phyloP scores from a whole-genome alignment of 2,888 invertebrate genomes.

The Epinotia bilunana region DNA sequence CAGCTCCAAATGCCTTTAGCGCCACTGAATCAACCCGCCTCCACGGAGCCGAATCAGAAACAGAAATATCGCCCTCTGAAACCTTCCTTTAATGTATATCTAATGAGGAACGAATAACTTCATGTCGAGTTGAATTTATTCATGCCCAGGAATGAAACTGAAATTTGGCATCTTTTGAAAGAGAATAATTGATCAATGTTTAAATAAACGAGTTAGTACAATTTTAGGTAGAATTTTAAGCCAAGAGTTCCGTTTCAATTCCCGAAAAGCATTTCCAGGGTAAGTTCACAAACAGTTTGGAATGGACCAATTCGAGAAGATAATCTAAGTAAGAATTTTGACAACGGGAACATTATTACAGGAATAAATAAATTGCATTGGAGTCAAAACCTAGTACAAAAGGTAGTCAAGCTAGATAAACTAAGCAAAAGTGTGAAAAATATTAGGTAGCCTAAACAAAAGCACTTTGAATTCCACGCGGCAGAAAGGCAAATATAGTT shows the following conservation, averaged over 20 bases:
- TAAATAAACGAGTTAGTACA: conserved; percentile 7
- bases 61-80: conserved; percentile 61
- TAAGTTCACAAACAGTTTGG: not conserved
- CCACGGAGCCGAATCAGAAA: conserved; percentile 62
- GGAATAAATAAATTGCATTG: too few relatives aligned
- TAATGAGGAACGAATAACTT: conserved; percentile 63
- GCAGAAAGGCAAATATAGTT: not conserved
- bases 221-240: not conserved
- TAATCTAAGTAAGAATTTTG: not conserved
- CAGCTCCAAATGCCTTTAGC: conserved; percentile 71
- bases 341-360: too few relatives aligned
- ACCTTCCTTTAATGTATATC: conserved; percentile 62
- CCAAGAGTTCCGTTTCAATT: not conserved
- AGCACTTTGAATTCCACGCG: too few relatives aligned
- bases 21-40: conserved; percentile 63
- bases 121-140: conserved; percentile 54
- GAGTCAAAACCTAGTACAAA: too few relatives aligned
- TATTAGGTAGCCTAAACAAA: too few relatives aligned
- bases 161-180: conserved; percentile 51
- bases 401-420: too few relatives aligned
- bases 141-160: conserved; percentile 52
- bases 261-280: not conserved
- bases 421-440: too few relatives aligned
- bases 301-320: not conserved
- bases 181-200: conserved; percentile 48